Conservation (phyloP, 2,113 vertebrate species). For the Rhea americana region DNA sequence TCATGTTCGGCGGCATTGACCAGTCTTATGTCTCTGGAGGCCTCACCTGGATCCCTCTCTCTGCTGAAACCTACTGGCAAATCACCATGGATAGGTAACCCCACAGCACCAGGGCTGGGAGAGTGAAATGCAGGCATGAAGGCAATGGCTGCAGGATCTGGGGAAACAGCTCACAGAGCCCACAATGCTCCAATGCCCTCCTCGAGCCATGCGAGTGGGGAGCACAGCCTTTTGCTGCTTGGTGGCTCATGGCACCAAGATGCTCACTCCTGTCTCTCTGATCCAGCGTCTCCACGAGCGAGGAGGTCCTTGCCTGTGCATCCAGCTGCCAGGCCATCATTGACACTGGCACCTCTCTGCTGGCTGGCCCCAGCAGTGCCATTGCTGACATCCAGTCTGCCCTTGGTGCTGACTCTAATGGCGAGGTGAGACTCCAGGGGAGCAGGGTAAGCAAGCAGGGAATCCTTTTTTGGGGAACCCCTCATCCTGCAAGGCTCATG, state of each 20-base stretch:
- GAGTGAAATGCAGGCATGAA: neutral
- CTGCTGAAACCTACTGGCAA: conserved; percentile 39
- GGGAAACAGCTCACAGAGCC: no score
- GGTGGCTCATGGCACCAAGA: no score
- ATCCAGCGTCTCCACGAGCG: rapidly evolving
- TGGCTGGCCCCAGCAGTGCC: neutral
- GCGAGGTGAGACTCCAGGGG: neutral
- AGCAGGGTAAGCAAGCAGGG: rapidly evolving
- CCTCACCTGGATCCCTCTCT: conserved; percentile 43
- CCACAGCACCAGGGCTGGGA: neutral
- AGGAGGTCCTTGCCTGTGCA: rapidly evolving
- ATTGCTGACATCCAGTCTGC: rapidly evolving
- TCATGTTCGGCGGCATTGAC: conserved; percentile 37
- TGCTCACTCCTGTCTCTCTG: neutral
- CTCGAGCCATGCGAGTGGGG: no score
- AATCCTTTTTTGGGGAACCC: neutral
- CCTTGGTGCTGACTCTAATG: rapidly evolving
- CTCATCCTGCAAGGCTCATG: neutral
- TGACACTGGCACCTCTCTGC: conserved; percentile 36
- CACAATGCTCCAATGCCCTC: no score
- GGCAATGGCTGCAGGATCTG: no score
- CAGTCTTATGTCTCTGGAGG: neutral
- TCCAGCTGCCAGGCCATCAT: conserved; percentile 31
- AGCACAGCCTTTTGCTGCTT: neutral
- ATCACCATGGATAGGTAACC: conserved; percentile 30